Percentiles rank a stretch among this genome's conserved stretches.
phyloP scores from a whole-genome alignment of 2,113 vertebrate genomes.

The Gobius niger region DNA sequence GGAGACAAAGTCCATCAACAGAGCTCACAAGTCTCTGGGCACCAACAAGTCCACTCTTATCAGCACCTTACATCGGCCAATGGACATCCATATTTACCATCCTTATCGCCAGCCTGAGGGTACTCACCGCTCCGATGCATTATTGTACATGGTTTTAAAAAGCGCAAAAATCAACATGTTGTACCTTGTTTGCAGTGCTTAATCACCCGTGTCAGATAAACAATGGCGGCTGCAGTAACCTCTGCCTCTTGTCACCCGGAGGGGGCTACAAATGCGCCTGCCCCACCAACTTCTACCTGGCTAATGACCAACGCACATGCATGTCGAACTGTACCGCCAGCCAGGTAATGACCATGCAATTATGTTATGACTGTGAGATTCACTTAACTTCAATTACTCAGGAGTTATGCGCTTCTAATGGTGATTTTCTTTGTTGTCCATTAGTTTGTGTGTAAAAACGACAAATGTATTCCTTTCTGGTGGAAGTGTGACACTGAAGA shows the following conservation, averaged over 20 bases:
- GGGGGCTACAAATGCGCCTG: conserved; percentile 92
- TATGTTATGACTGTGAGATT: not conserved
- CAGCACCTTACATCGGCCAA: conserved; percentile 94
- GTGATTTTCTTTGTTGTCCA: conserved; percentile 7
- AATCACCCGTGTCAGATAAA: conserved; percentile 89
- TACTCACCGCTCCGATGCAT: conserved; percentile 11
- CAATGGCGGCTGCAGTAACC: conserved; percentile 94
- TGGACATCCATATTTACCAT: conserved; percentile 97
- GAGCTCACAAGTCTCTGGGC: conserved; percentile 91
- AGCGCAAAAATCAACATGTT: not conserved
- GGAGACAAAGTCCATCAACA: conserved; percentile 98
- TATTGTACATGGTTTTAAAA: not conserved
- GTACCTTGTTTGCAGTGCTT: conserved; percentile 76
- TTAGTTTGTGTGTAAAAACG: conserved; percentile 98
- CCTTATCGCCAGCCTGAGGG: conserved; percentile 86
- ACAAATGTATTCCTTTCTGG: conserved; percentile 99
- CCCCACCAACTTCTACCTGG: conserved; percentile 97
- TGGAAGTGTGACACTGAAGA: conserved; percentile 99
- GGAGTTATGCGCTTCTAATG: not conserved
- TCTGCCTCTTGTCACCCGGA: conserved; percentile 90
- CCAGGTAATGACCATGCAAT: conserved; percentile 78
- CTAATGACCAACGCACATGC: conserved; percentile 86
- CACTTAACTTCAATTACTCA: too few species aligned
- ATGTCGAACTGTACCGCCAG: conserved; percentile 98
- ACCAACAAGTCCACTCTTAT: conserved; percentile 89